Evolutionary conservation across 2,113 vertebrate genomes (phyloP).

Genomic region (Speoplatyrhinus poulsoni): DNA sequence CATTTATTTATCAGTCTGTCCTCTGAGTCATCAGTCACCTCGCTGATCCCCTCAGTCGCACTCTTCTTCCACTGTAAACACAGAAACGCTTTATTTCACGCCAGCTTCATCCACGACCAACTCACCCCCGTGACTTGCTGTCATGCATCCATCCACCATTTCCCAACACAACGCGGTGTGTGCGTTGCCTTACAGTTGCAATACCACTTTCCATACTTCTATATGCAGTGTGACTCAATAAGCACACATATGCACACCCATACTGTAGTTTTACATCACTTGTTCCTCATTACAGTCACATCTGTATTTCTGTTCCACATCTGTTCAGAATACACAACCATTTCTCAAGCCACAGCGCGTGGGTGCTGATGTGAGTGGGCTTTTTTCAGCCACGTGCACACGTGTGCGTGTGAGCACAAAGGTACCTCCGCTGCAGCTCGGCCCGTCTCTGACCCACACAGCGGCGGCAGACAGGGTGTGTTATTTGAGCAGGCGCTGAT

Average conservation of each 20-base stretch:
- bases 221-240: too few relatives aligned
- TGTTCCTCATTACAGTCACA: too few relatives aligned
- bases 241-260: too few relatives aligned
- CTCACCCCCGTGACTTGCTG: neutral
- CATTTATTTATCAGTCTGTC: constrained; percentile 75
- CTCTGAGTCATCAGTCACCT: constrained; percentile 68
- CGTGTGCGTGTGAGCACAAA: constrained; percentile 27
- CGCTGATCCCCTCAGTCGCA: constrained; percentile 25
- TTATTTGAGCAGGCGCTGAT: constrained; percentile 64
- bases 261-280: too few relatives aligned
- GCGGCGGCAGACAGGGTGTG: constrained; percentile 41
- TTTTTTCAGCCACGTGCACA: constrained; percentile 1
- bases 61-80: constrained; percentile 3
- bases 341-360: neutral
- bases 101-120: neutral
- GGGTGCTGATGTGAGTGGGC: neutral
- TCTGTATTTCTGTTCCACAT: neutral
- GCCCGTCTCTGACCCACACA: constrained; percentile 55
- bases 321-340: neutral
- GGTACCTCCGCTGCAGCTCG: constrained; percentile 19
- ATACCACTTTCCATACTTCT: too few relatives aligned
- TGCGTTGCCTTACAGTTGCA: too few relatives aligned
- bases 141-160: too few relatives aligned
- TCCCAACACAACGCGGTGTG: too few relatives aligned
- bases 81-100: constrained; percentile 13